Conservation (phyloP, 2,888 invertebrate genomes). For the Chalcis sispes region DNA sequence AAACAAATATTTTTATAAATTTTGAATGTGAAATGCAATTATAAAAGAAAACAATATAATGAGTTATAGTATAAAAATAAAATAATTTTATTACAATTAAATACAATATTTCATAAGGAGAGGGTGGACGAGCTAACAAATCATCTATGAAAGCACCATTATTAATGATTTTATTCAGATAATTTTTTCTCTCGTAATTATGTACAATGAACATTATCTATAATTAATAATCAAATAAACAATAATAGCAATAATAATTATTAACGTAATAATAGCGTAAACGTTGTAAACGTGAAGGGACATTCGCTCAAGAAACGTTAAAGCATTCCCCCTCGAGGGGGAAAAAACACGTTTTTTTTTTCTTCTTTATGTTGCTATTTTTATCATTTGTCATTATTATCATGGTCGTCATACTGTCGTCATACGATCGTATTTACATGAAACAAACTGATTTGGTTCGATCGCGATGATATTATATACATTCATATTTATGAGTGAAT, state of each 20-base stretch:
- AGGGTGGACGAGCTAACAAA: constrained; percentile 55
- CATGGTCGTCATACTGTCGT: constrained; percentile 43
- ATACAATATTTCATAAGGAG: constrained; percentile 1
- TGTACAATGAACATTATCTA: constrained; percentile 70
- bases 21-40: background rate
- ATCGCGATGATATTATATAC: constrained; percentile 25
- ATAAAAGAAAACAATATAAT: background rate
- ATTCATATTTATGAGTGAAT: background rate
- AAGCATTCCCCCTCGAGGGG: constrained; percentile 52
- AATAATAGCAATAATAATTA: constrained; percentile 65
- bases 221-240: constrained; percentile 65
- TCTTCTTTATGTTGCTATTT: constrained; percentile 8
- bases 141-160: constrained; percentile 72
- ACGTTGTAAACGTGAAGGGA: constrained; percentile 65
- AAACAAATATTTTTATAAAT: background rate
- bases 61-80: too few species aligned
- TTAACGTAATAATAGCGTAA: constrained; percentile 68
- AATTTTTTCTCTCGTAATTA: constrained; percentile 68
- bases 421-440: constrained; percentile 53
- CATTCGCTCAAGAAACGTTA: constrained; percentile 56
- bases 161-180: constrained; percentile 71
- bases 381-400: constrained; percentile 44
- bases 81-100: too few species aligned
- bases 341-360: constrained; percentile 48
- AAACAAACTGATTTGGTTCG: constrained; percentile 56